Conservation (phyloP, 2,113 vertebrate species). For the Callithrix jacchus region DNA sequence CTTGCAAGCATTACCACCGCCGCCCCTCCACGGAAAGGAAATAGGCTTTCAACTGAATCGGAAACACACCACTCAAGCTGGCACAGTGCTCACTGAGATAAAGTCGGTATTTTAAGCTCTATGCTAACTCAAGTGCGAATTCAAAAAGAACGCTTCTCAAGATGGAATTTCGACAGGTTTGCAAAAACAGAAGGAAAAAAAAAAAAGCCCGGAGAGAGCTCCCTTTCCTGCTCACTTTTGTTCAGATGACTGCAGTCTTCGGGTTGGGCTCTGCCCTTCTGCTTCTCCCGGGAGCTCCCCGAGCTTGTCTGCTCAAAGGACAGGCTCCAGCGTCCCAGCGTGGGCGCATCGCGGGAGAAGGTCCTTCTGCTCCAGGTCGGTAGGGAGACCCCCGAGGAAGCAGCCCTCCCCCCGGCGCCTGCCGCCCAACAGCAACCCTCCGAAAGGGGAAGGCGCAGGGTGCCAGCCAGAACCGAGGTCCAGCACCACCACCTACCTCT, state of each 20-base stretch:
- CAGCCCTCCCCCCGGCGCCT: background rate
- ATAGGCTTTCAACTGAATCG: constrained; percentile 65
- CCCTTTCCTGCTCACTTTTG: background rate
- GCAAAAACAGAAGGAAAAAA: background rate
- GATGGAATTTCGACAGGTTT: constrained; percentile 8
- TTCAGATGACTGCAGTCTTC: background rate
- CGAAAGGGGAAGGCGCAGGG: background rate
- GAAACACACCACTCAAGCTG: constrained; percentile 67
- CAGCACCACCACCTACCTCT: constrained; percentile 39
- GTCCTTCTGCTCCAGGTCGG: background rate
- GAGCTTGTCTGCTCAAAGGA: background rate
- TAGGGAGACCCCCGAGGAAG: background rate
- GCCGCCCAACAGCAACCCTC: background rate
- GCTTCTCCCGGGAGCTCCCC: background rate
- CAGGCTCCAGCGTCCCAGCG: background rate
- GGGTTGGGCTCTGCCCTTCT: background rate
- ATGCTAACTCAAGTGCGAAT: constrained; percentile 27
- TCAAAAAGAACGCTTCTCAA: constrained; percentile 48
- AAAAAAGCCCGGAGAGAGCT: background rate
- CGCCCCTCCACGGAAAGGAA: constrained; percentile 61
- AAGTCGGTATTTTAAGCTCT: constrained; percentile 64
- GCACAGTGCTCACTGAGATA: constrained; percentile 56
- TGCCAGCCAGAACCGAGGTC: constrained; percentile 41
- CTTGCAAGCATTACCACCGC: constrained; percentile 11
- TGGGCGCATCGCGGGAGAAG: background rate